These are phyloP conservation scores for Xylocopa sonorina DNA, from an alignment of 1,140 invertebrate genomes.

Conservation along the genomic window DNA sequence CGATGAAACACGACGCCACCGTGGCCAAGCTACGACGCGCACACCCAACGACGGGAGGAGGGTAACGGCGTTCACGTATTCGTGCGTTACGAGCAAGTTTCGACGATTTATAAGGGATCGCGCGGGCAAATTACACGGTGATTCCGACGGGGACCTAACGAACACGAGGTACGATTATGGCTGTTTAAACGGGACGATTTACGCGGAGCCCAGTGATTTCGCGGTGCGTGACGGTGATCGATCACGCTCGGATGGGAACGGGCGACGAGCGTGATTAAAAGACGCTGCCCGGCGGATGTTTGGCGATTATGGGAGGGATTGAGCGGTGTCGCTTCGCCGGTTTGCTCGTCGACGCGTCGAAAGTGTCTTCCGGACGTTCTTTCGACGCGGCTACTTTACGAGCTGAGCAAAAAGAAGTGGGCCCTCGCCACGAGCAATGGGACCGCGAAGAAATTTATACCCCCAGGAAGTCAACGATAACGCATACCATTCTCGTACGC, in stretches of 20 bases:
- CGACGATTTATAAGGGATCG: conserved; percentile 28
- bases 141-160: conserved; percentile 10
- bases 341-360: background rate
- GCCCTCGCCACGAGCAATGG: too few species aligned
- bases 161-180: conserved; percentile 12
- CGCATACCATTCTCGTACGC: too few species aligned
- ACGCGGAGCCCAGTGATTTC: background rate
- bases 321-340: background rate
- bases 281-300: background rate
- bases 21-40: background rate
- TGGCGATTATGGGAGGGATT: background rate
- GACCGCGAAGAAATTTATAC: too few species aligned
- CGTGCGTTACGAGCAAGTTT: conserved; percentile 4
- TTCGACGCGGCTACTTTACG: too few species aligned
- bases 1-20: conserved; percentile 33
- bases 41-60: too few species aligned
- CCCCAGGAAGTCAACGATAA: too few species aligned
- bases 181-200: conserved; percentile 23
- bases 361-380: background rate
- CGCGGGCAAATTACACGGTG: conserved; percentile 24
- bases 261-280: conserved; percentile 3
- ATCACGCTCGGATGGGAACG: background rate
- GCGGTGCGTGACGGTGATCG: background rate
- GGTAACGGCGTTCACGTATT: background rate
- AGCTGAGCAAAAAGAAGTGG: too few species aligned